Percentiles rank a stretch among this genome's conserved stretches.
Evolutionary conservation across 2,113 vertebrate genomes (phyloP).

Genomic region (Propithecus coquereli): DNA sequence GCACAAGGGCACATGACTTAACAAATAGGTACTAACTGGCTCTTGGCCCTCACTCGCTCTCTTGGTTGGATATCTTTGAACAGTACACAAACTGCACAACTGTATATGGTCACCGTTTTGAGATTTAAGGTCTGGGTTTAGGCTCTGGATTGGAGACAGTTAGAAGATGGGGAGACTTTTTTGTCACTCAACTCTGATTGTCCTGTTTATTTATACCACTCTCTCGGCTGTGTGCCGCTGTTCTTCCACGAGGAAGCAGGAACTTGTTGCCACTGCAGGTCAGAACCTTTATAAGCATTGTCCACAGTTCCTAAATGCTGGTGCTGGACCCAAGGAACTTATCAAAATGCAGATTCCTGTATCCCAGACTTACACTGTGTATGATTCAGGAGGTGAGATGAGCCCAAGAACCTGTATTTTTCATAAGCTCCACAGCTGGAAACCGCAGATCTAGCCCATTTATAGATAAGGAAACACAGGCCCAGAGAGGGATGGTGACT

Average conservation of each 20-base stretch:
- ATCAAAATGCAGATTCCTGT: neutral
- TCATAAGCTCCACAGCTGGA: neutral
- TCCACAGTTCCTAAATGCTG: neutral
- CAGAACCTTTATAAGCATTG: neutral
- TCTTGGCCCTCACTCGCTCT: neutral
- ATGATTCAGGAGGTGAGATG: neutral
- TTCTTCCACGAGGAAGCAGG: neutral
- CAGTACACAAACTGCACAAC: neutral
- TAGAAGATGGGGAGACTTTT: neutral
- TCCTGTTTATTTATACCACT: neutral
- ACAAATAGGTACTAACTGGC: neutral
- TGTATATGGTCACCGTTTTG: neutral
- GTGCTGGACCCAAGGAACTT: neutral
- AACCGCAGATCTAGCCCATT: neutral
- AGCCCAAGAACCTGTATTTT: neutral
- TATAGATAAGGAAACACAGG: neutral
- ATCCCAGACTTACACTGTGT: neutral
- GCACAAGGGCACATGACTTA: neutral
- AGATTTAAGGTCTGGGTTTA: neutral
- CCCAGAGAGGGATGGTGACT: neutral
- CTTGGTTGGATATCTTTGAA: neutral
- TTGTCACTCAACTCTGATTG: neutral
- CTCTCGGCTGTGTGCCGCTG: neutral
- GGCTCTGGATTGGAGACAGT: neutral
- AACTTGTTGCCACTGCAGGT: neutral